Conservation (phyloP, 30 jellyfish, hydroid and myxozoan genomes). For the Mastigias papua region DNA sequence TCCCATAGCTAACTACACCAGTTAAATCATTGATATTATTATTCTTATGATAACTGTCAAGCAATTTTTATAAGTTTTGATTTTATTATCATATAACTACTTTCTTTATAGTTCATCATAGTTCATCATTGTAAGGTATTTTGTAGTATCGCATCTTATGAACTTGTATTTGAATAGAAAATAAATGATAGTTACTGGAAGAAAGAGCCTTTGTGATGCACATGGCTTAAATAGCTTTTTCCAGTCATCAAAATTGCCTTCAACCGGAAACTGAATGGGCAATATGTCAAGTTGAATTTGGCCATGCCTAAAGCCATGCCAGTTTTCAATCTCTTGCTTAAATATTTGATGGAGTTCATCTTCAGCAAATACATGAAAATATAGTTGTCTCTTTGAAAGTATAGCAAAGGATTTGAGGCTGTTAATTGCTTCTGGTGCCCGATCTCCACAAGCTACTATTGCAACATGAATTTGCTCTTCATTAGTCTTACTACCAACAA, state of each 20-base stretch:
- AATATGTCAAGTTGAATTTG: conserved; percentile 59
- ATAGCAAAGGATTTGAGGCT: conserved; percentile 78
- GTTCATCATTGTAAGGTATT: background rate
- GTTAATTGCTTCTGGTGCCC: conserved; percentile 82
- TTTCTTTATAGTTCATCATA: no score
- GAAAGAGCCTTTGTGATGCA: conserved; percentile 89
- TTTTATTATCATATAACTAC: background rate
- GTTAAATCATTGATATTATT: no score
- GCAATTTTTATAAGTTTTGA: no score
- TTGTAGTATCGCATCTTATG: background rate
- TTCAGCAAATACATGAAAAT: conserved; percentile 89
- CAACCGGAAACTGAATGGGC: conserved; percentile 73
- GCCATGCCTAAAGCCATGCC: conserved; percentile 82
- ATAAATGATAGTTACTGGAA: conserved; percentile 53
- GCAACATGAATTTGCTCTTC: conserved; percentile 73
- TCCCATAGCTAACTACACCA: no score
- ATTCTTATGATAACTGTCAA: no score
- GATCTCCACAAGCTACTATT: conserved; percentile 89
- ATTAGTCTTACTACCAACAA: background rate
- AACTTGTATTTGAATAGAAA: background rate
- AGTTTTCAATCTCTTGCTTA: conserved; percentile 36
- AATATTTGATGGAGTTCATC: conserved; percentile 53
- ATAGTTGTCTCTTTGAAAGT: conserved; percentile 48
- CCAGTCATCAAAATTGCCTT: conserved; percentile 70
- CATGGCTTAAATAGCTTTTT: conserved; percentile 81